Evolutionary conservation across 2,888 invertebrate genomes (phyloP).

Genomic region (Drosophila phalerata): DNA sequence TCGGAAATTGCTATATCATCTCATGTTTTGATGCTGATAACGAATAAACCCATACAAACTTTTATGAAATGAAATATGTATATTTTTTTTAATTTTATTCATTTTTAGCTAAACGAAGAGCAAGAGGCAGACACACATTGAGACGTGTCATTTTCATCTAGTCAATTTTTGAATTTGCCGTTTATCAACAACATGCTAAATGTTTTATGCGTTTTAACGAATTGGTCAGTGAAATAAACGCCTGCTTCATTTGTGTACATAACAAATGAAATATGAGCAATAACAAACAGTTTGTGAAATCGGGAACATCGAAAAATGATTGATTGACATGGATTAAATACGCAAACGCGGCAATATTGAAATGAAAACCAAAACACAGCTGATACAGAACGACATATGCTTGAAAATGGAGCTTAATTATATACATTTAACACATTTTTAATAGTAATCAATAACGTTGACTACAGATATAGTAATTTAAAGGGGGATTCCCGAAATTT

Average conservation of each 20-base stretch:
- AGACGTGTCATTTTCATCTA: not conserved
- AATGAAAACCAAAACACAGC: slow-evolving; percentile 1
- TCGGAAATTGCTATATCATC: no score
- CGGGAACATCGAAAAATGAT: slow-evolving; percentile 10
- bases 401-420: not conserved
- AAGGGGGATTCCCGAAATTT: not conserved
- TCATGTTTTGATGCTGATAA: no score
- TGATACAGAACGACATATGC: not conserved
- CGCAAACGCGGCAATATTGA: not conserved
- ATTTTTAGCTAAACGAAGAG: no score
- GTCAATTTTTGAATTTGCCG: not conserved
- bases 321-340: slow-evolving; percentile 9
- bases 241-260: not conserved
- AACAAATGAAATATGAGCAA: slow-evolving; percentile 14
- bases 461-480: not conserved
- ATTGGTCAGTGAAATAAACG: not conserved
- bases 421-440: slow-evolving; percentile 2
- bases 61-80: no score
- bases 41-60: no score
- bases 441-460: not conserved
- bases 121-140: no score
- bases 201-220: not conserved
- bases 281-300: slow-evolving; percentile 8
- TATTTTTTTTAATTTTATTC: no score
- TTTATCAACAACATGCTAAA: not conserved